These are phyloP conservation scores for Trematocara stigmaticum DNA, from an alignment of 2,113 vertebrate species.

Conservation along the genomic window DNA sequence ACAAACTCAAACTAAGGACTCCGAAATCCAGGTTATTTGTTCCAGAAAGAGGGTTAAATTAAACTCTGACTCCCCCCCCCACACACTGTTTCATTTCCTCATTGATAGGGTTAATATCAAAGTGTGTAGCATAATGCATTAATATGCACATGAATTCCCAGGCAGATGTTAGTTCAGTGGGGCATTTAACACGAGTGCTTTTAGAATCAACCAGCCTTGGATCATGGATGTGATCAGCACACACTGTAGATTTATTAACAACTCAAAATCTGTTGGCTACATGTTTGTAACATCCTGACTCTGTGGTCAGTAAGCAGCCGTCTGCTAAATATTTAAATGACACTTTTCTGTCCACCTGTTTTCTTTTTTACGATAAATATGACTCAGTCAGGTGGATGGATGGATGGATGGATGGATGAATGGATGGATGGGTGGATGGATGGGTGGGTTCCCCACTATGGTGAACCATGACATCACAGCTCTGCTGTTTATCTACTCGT, in stretches of 20 bases:
- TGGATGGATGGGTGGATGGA: accelerated
- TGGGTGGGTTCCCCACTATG: accelerated
- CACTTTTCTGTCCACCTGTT: neutral
- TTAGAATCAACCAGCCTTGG: neutral
- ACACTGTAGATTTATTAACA: neutral
- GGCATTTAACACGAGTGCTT: neutral
- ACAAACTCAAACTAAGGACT: neutral
- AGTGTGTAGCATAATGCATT: neutral
- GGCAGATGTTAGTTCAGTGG: neutral
- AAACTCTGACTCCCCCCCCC: neutral
- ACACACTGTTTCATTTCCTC: neutral
- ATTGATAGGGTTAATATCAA: neutral
- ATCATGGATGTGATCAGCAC: neutral
- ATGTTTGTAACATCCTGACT: neutral
- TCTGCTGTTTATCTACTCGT: neutral
- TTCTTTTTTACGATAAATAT: neutral
- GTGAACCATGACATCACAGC: neutral
- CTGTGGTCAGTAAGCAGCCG: neutral
- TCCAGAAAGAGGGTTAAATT: neutral
- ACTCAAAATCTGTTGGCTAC: neutral
- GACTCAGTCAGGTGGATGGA: accelerated
- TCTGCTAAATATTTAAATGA: neutral
- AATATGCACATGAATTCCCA: neutral
- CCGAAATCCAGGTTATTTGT: neutral
- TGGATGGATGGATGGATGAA: accelerated